phyloP scores from a whole-genome alignment of 2,888 invertebrate genomes.

The Orgyia antiqua region DNA sequence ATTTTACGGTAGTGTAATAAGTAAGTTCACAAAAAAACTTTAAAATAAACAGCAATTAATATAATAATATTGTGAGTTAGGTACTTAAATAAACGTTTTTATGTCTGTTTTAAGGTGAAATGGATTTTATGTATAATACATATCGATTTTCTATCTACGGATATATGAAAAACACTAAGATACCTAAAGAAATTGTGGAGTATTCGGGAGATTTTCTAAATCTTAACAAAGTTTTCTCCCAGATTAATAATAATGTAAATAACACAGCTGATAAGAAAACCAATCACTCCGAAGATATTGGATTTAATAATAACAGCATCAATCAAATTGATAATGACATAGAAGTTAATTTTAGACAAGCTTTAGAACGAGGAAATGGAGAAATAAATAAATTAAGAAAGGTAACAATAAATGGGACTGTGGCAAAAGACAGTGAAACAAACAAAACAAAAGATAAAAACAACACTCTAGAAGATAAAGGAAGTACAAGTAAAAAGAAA shows the following conservation, averaged over 20 bases:
- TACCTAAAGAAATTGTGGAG: no score
- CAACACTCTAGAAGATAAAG: not conserved
- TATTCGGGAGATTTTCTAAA: conserved; percentile 14
- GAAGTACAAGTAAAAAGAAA: not conserved
- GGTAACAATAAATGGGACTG: conserved; percentile 1
- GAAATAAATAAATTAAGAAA: not conserved
- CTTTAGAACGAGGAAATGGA: conserved; percentile 26
- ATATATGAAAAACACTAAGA: no score
- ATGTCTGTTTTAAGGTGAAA: no score
- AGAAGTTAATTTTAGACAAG: conserved; percentile 29
- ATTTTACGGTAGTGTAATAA: conserved; percentile 4
- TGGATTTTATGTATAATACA: not conserved
- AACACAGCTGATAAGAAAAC: not conserved
- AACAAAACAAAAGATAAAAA: not conserved
- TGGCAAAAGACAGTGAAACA: not conserved
- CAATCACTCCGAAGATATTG: not conserved
- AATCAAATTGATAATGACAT: conserved; percentile 22
- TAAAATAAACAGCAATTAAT: no score
- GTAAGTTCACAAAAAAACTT: conserved; percentile 13
- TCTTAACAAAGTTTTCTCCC: conserved; percentile 15
- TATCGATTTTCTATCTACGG: conserved; percentile 1
- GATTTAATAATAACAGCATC: not conserved
- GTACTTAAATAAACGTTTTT: no score
- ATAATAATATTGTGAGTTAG: no score
- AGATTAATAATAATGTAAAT: conserved; percentile 1